These are phyloP conservation scores for Biston stratarius DNA, from an alignment of 2,888 invertebrate genomes.

Conservation along the genomic window DNA sequence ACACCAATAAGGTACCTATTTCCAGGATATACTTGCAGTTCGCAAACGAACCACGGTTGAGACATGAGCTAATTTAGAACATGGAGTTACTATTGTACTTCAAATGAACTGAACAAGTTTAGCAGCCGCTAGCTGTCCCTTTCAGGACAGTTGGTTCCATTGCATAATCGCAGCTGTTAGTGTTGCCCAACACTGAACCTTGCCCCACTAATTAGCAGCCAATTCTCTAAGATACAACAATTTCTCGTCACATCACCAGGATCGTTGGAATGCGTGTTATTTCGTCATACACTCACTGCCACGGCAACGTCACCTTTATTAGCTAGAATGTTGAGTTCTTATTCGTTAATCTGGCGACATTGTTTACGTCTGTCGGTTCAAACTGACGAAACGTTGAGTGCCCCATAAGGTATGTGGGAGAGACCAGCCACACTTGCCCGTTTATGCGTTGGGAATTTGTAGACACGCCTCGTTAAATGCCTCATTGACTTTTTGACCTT, in stretches of 20 bases:
- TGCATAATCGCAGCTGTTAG: constrained; percentile 46
- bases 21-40: constrained; percentile 8
- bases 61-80: constrained; percentile 34
- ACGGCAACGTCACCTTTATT: constrained; percentile 47
- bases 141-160: constrained; percentile 31
- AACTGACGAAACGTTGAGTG: constrained; percentile 69
- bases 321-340: constrained; percentile 44
- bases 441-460: constrained; percentile 51
- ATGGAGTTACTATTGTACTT: constrained; percentile 42
- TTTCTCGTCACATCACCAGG: constrained; percentile 54
- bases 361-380: constrained; percentile 68
- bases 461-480: constrained; percentile 49
- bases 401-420: constrained; percentile 70
- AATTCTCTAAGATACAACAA: constrained; percentile 61
- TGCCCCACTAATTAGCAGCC: constrained; percentile 67
- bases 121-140: constrained; percentile 23
- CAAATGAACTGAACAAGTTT: constrained; percentile 41
- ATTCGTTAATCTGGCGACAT: constrained; percentile 47
- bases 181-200: constrained; percentile 50
- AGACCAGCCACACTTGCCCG: constrained; percentile 51
- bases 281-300: constrained; percentile 52
- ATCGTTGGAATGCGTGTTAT: constrained; percentile 61
- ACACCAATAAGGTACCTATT: constrained; percentile 11
- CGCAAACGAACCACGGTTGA: neutral
- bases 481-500: constrained; percentile 47